Evolutionary conservation across 92 coral and sea anemone species (phyloP).

Genomic region (Plumapathes pennacea): DNA sequence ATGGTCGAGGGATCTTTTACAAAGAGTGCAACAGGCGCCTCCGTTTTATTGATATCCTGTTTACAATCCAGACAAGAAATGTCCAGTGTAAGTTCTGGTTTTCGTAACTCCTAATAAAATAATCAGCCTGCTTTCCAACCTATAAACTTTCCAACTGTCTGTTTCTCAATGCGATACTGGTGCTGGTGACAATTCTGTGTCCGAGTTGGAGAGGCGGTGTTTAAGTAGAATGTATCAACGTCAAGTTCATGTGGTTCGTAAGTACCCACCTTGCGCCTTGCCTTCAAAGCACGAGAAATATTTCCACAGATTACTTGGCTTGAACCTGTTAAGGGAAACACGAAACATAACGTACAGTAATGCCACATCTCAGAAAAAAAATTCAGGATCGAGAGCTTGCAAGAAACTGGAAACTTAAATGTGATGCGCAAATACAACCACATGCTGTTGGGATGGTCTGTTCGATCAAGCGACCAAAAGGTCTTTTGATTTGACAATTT

Average conservation of each 20-base stretch:
- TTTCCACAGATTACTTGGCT: slow-evolving; percentile 95
- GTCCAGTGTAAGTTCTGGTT: neutral
- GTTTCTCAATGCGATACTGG: too few species aligned
- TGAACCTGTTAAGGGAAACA: slow-evolving; percentile 57
- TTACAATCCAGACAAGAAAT: too few species aligned
- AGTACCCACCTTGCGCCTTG: slow-evolving; percentile 75
- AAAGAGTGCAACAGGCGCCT: slow-evolving; percentile 23
- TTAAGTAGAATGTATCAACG: too few species aligned
- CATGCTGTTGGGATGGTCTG: neutral
- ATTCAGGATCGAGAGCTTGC: too few species aligned
- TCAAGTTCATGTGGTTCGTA: too few species aligned
- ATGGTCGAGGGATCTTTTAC: slow-evolving; percentile 19
- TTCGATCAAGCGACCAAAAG: too few species aligned
- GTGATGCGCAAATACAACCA: neutral
- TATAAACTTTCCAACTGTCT: too few species aligned
- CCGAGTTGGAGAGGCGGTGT: too few species aligned
- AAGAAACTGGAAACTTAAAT: neutral
- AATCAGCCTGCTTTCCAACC: too few species aligned
- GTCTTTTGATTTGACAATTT: too few species aligned
- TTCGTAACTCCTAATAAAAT: neutral
- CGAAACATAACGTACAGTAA: neutral
- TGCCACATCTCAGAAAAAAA: too few species aligned
- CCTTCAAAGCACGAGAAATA: slow-evolving; percentile 87
- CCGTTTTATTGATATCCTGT: slow-evolving; percentile 19
- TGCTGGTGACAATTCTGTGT: too few species aligned